Base-by-base conservation (phyloP, 1,140 invertebrate species). In the Ylistrum balloti region DNA sequence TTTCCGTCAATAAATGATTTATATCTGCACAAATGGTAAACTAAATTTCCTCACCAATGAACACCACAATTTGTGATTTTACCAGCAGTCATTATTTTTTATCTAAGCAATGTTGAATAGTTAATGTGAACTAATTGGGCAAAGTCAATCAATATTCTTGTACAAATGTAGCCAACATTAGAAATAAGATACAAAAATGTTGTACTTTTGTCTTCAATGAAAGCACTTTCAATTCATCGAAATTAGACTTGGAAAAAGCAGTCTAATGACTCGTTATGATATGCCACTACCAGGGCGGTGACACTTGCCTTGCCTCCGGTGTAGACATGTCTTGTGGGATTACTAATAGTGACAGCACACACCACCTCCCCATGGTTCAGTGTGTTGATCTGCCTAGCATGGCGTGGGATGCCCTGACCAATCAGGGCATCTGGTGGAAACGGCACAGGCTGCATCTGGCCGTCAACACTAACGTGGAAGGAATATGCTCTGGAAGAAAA, bases 341-440 rank as follows among this genome's bases (percentile, higher is more conserved):
- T 98, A 88, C 97, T 96, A 97, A 99, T 97, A 97, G 98, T 97
- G 96, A 99, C 96, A 97, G 99, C 96, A 97, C 99, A 97, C 97
- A 99, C 97, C 20, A 98, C 99, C 96, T 99, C 99, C 15, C 99
- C 99, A 96, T 99, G 99, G 92, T 97, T 98, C 92, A 99, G 96
- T 5, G 98, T 99, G 95, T 98, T 98, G 90, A 99, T 98, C 96
- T 98, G 98, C 33, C 98, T 97, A 33, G 98, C 98, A 95, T 98
- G 98, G 90, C 98, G 97, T 0, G 99, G 99, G 95, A 99, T 98
- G 15, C 99, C 99, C 28, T 98, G 97, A 33, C 98, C 98, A 89
- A 98, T 97, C 34, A 99, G 97, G 56, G 99, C 99, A 96, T 99
- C 99, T 34, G 98, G 97, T n/a, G 99, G 99, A 96, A 99, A 99